Evolutionary conservation across 2,797 vertebrate species (phyloP).

Genomic region (Coendou prehensilis): DNA sequence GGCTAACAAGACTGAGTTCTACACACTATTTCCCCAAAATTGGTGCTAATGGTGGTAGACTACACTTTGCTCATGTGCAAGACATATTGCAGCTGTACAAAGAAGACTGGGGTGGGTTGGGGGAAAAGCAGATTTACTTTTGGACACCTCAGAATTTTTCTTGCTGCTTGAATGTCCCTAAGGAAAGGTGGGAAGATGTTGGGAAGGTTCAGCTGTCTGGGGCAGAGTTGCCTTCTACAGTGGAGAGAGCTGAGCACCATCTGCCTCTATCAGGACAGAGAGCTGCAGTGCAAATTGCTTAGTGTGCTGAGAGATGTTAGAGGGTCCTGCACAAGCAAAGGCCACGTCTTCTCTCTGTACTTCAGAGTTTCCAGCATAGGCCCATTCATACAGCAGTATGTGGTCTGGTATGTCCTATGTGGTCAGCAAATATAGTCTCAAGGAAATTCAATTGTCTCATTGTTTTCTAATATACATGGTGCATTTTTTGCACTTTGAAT

Average conservation of each 20-base stretch:
- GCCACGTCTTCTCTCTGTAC: neutral
- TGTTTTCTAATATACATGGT: neutral
- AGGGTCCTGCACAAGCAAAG: neutral
- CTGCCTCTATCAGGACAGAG: neutral
- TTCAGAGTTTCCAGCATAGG: neutral
- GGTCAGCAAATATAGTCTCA: conserved; percentile 35
- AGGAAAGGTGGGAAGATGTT: neutral
- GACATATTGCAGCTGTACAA: conserved; percentile 40
- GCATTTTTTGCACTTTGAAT: neutral
- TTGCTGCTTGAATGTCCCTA: conserved; percentile 13
- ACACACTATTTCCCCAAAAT: neutral
- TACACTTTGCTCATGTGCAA: neutral
- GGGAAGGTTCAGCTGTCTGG: neutral
- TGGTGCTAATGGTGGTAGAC: conserved; percentile 2
- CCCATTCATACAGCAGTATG: neutral
- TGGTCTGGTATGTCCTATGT: neutral
- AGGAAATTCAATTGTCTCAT: neutral
- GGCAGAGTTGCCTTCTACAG: neutral
- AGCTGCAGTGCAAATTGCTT: neutral
- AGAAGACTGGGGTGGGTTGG: neutral
- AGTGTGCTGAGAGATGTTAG: neutral
- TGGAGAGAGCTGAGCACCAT: neutral
- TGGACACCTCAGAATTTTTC: conserved; percentile 22
- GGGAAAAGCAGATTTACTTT: neutral
- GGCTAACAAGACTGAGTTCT: neutral